Evolutionary conservation across 2,888 invertebrate species (phyloP), one percentile per base, ranked within the genome.

Genomic region (Bombylius discolor): DNA sequence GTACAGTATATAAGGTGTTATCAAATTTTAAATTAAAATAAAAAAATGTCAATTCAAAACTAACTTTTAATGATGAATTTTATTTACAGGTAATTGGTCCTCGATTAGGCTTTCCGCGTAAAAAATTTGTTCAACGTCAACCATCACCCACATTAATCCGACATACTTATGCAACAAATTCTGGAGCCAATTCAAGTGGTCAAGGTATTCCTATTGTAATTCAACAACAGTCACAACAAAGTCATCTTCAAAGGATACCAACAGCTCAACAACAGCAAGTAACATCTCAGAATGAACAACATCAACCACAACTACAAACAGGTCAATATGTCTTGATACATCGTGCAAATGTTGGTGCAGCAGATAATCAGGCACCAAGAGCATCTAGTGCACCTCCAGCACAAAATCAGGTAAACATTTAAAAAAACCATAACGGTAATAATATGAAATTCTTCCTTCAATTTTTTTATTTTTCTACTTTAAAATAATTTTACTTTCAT

Each of bases 301-400:
- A 71, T 55, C 70, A 71, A 59, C 71, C 71, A 56, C 58, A 58
- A n/a, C 58, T 56, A n/a, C 55, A 70, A 51, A 68, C 86, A 57
- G 87, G 87, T 2, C 89, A 89, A 67, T 90, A 89, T 72, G 86
- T 90, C 59, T 77, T 89, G 33, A 87, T 90, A 42, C 89, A 89
- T 70, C 79, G 88, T 58, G 84, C 86, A 13, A 80, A 80, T 58
- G 76, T 73, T 45, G 74, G 73, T 51, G 71, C 78, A 11, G 79
- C 79, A 55, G 81, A 81, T 50, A 82, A 79, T 65, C 81, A 82
- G 54, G 84, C 86, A 8, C 89, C 90, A 1, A 78, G 91, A 53
- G 89, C 91, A 1, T 89, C 89, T 1, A 90, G 89, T 68, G 90
- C 91, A 3, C 90, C 89, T 13, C 87, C 90, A 12, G 78, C 84